Conservation (phyloP, 2,888 invertebrate genomes). For the Sarcophaga rosellei region DNA sequence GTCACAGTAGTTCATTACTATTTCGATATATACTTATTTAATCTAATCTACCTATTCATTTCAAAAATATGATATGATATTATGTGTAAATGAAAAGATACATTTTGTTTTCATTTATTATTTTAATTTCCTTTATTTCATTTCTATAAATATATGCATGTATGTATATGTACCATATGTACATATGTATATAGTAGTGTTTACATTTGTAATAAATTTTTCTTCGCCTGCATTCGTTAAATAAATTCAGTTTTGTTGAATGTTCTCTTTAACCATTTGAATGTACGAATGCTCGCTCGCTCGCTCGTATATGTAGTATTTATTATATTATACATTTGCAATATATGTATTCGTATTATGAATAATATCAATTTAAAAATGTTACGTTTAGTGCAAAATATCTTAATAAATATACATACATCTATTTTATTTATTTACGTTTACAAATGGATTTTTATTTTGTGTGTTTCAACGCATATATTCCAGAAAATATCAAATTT, state of each 20-base stretch:
- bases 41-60: too few relatives aligned
- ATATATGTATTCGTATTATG: conserved; percentile 32
- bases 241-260: not conserved
- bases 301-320: too few relatives aligned
- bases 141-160: conserved; percentile 57
- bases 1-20: too few relatives aligned
- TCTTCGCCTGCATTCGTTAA: not conserved
- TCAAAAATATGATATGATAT: too few relatives aligned
- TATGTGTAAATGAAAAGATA: too few relatives aligned
- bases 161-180: conserved; percentile 25
- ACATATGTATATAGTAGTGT: conserved; percentile 33
- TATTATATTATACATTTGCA: conserved; percentile 2
- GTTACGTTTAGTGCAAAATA: conserved; percentile 53
- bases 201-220: conserved; percentile 40
- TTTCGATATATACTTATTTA: too few relatives aligned
- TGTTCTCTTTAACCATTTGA: not conserved
- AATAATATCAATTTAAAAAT: conserved; percentile 47
- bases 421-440: not conserved
- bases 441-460: not conserved
- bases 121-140: conserved; percentile 60
- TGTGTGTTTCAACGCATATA: not conserved
- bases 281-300: too few relatives aligned
- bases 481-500: not conserved
- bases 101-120: too few relatives aligned
- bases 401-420: conserved; percentile 36